These are phyloP conservation scores for Oreocharis arfaki DNA, from an alignment of 2,113 vertebrate species.

Conservation along the genomic window DNA sequence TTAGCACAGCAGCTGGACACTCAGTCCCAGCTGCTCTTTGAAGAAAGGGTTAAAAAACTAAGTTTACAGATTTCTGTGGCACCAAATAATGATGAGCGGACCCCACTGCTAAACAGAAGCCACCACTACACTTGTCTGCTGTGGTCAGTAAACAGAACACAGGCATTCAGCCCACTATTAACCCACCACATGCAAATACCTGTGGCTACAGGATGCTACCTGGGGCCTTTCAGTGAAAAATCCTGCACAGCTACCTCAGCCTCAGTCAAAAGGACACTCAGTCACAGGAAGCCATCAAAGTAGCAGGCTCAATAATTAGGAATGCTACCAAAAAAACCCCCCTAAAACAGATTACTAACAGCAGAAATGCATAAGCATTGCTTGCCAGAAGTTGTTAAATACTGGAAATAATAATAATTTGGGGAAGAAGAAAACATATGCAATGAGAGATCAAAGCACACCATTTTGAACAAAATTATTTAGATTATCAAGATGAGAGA, in stretches of 20 bases:
- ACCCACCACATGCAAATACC: neutral
- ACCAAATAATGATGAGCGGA: neutral
- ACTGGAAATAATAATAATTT: neutral
- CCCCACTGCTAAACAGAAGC: neutral
- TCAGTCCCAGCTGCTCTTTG: neutral
- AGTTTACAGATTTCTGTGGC: neutral
- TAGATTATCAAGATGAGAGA: neutral
- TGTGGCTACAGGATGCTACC: neutral
- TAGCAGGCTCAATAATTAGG: neutral
- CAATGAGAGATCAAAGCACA: neutral
- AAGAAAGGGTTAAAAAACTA: neutral
- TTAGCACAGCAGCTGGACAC: neutral
- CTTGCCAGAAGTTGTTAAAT: neutral
- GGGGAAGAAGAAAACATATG: neutral
- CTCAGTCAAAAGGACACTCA: neutral
- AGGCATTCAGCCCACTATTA: neutral
- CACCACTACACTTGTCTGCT: neutral
- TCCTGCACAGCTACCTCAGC: neutral
- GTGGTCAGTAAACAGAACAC: neutral
- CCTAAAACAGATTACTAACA: neutral
- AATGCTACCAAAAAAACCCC: neutral
- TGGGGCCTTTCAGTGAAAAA: neutral
- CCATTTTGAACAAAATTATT: neutral
- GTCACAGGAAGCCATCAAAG: neutral
- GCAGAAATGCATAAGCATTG: neutral